A percentile compares a stretch with the other conserved stretches of the same genome.
phyloP scores from a whole-genome alignment of 2,113 vertebrate genomes.

The Pterocles burchelli region DNA sequence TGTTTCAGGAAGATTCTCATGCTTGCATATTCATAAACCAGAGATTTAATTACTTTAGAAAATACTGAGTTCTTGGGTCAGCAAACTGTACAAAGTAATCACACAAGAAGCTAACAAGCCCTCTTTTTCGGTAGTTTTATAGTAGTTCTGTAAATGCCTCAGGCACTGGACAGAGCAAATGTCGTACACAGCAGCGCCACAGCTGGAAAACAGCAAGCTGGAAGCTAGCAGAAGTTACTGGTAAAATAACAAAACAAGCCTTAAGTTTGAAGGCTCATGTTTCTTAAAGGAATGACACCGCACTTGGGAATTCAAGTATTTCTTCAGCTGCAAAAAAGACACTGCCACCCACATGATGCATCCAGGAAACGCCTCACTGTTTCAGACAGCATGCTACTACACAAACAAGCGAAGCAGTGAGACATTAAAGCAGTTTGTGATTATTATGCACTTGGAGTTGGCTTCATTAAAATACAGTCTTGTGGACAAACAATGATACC shows the following conservation, averaged over 20 bases:
- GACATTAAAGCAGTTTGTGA: not conserved
- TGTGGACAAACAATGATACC: slow-evolving; percentile 62
- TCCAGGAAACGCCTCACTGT: not conserved
- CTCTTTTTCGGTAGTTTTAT: not conserved
- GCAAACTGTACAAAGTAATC: not conserved
- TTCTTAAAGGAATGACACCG: not conserved
- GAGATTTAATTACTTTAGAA: not conserved
- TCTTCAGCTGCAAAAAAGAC: slow-evolving; percentile 48
- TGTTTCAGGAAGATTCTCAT: not conserved
- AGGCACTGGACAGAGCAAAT: not conserved
- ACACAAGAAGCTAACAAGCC: not conserved
- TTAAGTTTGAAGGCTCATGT: not conserved
- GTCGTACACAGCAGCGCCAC: not conserved
- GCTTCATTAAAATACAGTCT: not conserved
- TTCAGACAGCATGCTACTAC: not conserved
- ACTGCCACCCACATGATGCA: not conserved
- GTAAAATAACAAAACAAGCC: slow-evolving; percentile 33
- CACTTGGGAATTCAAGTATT: slow-evolving; percentile 32
- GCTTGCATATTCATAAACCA: not conserved
- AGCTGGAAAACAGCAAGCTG: slow-evolving; percentile 55
- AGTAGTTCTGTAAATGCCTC: not conserved
- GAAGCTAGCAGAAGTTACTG: not conserved
- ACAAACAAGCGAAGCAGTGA: not conserved
- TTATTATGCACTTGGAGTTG: accelerated
- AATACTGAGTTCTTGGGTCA: not conserved